Conservation (phyloP, 2,888 invertebrate species). For the Pseudanteris insignis region DNA sequence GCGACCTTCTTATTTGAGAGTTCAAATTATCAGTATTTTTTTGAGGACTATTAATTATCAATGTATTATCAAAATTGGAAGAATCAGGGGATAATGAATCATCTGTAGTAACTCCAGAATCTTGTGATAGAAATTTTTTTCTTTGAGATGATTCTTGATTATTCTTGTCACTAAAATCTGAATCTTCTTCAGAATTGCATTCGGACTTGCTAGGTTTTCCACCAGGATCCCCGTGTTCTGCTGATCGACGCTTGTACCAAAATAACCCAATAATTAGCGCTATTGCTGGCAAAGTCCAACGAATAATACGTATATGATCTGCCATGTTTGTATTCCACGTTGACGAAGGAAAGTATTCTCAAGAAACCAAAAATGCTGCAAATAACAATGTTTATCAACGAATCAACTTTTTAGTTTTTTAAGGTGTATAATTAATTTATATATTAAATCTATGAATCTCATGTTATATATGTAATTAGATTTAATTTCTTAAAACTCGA, state of each 20-base stretch:
- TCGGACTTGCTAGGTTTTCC: conserved; percentile 65
- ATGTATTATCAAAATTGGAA: conserved; percentile 41
- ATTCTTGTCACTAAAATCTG: not conserved
- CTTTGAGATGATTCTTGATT: not conserved
- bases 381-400: not conserved
- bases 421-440: no score
- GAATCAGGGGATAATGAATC: conserved; percentile 45
- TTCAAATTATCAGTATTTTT: conserved; percentile 56
- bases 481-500: no score
- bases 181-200: not conserved
- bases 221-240: conserved; percentile 79
- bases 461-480: no score
- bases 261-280: conserved; percentile 81
- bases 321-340: conserved; percentile 82
- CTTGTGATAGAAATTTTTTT: conserved; percentile 38
- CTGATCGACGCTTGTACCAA: conserved; percentile 84
- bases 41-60: conserved; percentile 47
- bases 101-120: conserved; percentile 48
- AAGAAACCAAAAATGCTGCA: conserved; percentile 6
- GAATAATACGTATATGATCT: conserved; percentile 75
- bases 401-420: not conserved
- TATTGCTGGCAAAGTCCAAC: conserved; percentile 82
- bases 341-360: conserved; percentile 68
- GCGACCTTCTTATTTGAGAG: conserved; percentile 51
- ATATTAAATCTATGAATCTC: no score